Conservation (phyloP, 2,113 vertebrate species). For the Emydura subglobosa region DNA sequence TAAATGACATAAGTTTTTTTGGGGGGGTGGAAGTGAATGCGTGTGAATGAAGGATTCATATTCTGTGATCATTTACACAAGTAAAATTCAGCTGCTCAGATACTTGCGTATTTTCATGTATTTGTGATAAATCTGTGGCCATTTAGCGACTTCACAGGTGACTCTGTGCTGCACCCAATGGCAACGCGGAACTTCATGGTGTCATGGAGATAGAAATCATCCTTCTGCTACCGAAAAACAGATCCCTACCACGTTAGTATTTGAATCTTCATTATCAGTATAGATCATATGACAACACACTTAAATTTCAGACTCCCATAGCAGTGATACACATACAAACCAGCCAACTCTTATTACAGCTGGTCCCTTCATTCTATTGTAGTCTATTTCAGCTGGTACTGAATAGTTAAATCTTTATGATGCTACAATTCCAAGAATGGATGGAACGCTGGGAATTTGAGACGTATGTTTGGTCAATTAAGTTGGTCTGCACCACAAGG, state of each 20-base stretch:
- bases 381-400: background rate
- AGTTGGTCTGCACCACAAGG: background rate
- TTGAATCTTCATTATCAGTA: background rate
- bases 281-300: background rate
- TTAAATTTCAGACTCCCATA: background rate
- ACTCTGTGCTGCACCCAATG: background rate
- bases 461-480: background rate
- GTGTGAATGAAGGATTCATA: background rate
- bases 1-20: background rate
- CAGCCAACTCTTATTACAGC: rapidly evolving
- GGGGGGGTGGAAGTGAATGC: background rate
- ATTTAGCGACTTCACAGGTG: background rate
- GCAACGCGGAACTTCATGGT: background rate
- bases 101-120: background rate
- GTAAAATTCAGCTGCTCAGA: background rate
- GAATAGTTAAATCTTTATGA: background rate
- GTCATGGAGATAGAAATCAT: background rate
- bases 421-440: background rate
- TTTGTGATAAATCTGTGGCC: background rate
- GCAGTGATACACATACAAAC: background rate
- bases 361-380: background rate
- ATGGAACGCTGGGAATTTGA: background rate
- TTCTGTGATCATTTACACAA: background rate
- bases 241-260: background rate
- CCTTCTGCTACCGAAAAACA: rapidly evolving